Conservation (phyloP, 2,797 vertebrate genomes). For the Gadopsis bispinosus region DNA sequence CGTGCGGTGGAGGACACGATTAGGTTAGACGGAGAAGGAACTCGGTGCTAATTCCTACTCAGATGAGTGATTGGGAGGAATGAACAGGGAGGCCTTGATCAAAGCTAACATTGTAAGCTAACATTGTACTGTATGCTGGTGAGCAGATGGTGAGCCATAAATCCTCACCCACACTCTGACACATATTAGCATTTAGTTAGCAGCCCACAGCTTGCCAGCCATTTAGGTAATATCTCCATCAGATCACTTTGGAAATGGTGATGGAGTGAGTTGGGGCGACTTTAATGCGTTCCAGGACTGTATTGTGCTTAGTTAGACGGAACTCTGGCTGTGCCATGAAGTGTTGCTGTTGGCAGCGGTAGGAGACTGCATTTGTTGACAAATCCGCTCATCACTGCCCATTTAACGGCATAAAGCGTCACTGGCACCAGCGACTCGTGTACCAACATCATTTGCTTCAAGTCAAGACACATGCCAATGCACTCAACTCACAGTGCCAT, state of each 20-base stretch:
- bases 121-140: slow-evolving; percentile 86
- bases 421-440: slow-evolving; percentile 21
- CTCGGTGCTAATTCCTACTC: slow-evolving; percentile 80
- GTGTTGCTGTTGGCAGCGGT: slow-evolving; percentile 64
- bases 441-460: slow-evolving; percentile 23
- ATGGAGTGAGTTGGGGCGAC: slow-evolving; percentile 80
- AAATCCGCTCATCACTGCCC: slow-evolving; percentile 69
- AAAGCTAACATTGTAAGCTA: slow-evolving; percentile 89
- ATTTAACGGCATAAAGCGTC: slow-evolving; percentile 54
- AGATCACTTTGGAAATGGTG: slow-evolving; percentile 87
- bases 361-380: slow-evolving; percentile 70
- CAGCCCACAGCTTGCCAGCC: slow-evolving; percentile 87
- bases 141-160: slow-evolving; percentile 89
- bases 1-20: slow-evolving; percentile 69
- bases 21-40: slow-evolving; percentile 68
- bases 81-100: slow-evolving; percentile 87
- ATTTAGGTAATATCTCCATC: slow-evolving; percentile 89
- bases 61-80: slow-evolving; percentile 85
- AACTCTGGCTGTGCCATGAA: slow-evolving; percentile 70
- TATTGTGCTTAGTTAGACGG: slow-evolving; percentile 70
- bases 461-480: slow-evolving; percentile 22
- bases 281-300: slow-evolving; percentile 68
- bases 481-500: neutral
- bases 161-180: slow-evolving; percentile 85
- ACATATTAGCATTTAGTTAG: slow-evolving; percentile 89